A percentile compares a stretch with the other conserved stretches of the same genome.
phyloP scores from a whole-genome alignment of 1,140 invertebrate genomes.

The Cephus cinctus region DNA sequence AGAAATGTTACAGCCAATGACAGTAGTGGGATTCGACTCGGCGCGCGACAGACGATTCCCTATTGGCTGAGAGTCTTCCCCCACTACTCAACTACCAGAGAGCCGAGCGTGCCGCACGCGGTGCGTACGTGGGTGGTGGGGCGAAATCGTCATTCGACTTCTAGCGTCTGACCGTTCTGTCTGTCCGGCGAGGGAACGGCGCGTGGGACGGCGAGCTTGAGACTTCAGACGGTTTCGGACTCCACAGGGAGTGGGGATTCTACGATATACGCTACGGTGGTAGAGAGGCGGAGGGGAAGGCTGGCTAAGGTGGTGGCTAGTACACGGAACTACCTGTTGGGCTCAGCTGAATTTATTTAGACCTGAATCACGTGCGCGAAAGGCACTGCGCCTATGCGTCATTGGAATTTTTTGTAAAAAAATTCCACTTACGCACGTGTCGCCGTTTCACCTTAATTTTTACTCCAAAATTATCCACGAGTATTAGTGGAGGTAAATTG shows the following conservation, averaged over 20 bases:
- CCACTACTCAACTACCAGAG: slow-evolving; percentile 24
- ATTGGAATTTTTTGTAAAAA: too few species aligned
- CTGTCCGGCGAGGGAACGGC: slow-evolving; percentile 2
- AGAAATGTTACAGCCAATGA: slow-evolving; percentile 30
- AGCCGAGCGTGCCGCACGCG: slow-evolving; percentile 14
- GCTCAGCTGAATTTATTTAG: slow-evolving; percentile 41
- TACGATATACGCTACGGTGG: slow-evolving; percentile 25
- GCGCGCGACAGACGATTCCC: slow-evolving; percentile 36
- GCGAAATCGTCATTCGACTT: slow-evolving; percentile 38
- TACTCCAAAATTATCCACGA: too few species aligned
- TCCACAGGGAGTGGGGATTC: slow-evolving; percentile 20
- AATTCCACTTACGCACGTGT: too few species aligned
- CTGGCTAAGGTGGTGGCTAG: slow-evolving; percentile 11
- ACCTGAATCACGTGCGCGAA: slow-evolving; percentile 29
- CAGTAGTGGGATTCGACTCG: slow-evolving; percentile 37
- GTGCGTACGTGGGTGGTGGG: slow-evolving; percentile 32
- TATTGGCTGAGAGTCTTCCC: slow-evolving; percentile 31
- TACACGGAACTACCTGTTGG: slow-evolving; percentile 47
- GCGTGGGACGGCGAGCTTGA: slow-evolving; percentile 27
- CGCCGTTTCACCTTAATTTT: too few species aligned
- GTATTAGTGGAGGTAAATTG: too few species aligned
- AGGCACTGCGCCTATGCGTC: slow-evolving; percentile 14
- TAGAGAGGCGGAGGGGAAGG: slow-evolving; percentile 16
- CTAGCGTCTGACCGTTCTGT: slow-evolving; percentile 19
- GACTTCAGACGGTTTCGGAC: slow-evolving; percentile 1